Percentiles rank a stretch among this genome's conserved stretches.
Conservation (phyloP, 2,113 vertebrate species). For the Anhinga anhinga region DNA sequence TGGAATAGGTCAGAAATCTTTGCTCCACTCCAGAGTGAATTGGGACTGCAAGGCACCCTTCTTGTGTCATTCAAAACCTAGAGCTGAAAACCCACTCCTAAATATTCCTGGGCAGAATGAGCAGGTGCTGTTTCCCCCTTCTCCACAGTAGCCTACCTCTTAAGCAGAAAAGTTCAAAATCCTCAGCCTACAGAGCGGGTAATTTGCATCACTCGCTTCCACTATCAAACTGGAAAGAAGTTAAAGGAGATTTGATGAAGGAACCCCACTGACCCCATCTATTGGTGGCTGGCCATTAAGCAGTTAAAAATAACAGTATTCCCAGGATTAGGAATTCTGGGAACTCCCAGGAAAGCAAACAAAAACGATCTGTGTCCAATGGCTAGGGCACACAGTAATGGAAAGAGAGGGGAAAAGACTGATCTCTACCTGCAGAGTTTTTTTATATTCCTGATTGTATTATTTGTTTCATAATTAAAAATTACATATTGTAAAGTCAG, state of each 20-base stretch:
- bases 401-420: not conserved
- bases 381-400: not conserved
- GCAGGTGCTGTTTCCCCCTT: not conserved
- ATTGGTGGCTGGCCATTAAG: not conserved
- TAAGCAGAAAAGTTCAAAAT: not conserved
- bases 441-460: not conserved
- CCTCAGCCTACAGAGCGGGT: rapidly evolving
- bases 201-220: not conserved
- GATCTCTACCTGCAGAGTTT: not conserved
- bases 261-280: not conserved
- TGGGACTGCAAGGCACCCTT: not conserved
- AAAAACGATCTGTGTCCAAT: not conserved
- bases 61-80: not conserved
- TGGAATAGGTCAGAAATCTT: not conserved
- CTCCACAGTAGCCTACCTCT: not conserved
- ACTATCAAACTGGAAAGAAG: not conserved
- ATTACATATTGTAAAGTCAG: not conserved
- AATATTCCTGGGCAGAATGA: not conserved
- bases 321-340: not conserved
- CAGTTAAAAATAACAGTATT: not conserved
- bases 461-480: not conserved
- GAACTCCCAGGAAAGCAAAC: not conserved
- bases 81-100: not conserved
- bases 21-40: not conserved
- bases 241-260: not conserved